These are phyloP conservation scores for Acanthosepion lycidas DNA, from an alignment of 2,888 invertebrate genomes.

Conservation along the genomic window DNA sequence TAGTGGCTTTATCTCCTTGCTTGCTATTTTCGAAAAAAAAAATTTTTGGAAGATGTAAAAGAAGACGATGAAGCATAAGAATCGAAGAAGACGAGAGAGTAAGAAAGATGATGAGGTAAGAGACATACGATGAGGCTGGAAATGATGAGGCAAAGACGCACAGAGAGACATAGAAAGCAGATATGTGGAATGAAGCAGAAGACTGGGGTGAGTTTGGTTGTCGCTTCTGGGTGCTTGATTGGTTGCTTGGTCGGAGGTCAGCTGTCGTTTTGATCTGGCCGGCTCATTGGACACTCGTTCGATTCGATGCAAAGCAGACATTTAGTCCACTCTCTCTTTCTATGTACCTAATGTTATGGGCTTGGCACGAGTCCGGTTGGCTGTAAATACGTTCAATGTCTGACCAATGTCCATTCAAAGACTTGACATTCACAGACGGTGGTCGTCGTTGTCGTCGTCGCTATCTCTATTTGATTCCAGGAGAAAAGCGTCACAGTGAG, in stretches of 20 bases:
- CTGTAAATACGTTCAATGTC: constrained; percentile 12
- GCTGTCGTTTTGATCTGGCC: background rate
- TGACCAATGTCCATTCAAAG: background rate
- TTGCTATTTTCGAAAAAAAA: too few species aligned
- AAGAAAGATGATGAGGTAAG: too few species aligned
- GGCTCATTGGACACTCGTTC: background rate
- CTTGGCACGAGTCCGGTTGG: background rate
- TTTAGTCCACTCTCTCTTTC: background rate
- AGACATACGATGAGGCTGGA: too few species aligned
- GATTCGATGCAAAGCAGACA: background rate
- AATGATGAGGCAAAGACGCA: too few species aligned
- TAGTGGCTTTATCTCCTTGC: too few species aligned
- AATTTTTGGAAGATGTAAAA: too few species aligned
- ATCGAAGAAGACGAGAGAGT: too few species aligned
- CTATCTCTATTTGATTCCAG: background rate
- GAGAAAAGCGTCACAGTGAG: background rate
- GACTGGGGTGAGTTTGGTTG: background rate
- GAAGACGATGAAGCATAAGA: too few species aligned
- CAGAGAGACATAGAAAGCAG: background rate
- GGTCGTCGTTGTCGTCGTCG: background rate
- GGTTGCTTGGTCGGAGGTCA: background rate
- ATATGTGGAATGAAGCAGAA: background rate
- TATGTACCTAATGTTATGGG: background rate
- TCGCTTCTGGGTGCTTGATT: background rate
- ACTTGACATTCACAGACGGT: background rate